These are phyloP conservation scores for Ranitomeya imitator DNA, from an alignment of 2,113 vertebrate species.

Conservation along the genomic window DNA sequence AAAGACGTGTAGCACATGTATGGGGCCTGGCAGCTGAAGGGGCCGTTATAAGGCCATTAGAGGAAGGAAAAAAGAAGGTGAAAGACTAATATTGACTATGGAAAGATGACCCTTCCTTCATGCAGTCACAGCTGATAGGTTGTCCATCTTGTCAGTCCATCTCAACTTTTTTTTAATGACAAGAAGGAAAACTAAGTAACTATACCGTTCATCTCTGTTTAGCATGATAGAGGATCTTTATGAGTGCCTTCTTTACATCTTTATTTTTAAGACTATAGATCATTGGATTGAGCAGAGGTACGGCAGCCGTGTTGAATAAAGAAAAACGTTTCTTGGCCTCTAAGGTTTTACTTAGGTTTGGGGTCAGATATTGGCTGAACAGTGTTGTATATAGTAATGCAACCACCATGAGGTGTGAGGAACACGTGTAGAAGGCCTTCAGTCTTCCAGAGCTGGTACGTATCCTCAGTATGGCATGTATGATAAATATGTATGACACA, in stretches of 20 bases:
- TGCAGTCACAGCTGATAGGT: background rate
- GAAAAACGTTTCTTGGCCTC: background rate
- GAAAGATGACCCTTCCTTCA: background rate
- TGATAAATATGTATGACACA: slow-evolving; percentile 58
- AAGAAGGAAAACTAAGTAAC: background rate
- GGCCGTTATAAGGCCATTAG: too few species aligned
- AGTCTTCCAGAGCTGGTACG: slow-evolving; percentile 44
- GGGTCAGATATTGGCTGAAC: background rate
- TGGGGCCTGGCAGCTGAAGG: too few species aligned
- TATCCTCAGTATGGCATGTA: slow-evolving; percentile 47
- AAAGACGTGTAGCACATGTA: too few species aligned
- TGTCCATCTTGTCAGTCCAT: too few species aligned
- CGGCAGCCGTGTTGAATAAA: slow-evolving; percentile 5
- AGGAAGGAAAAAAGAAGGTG: too few species aligned
- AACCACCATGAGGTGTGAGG: slow-evolving; percentile 37
- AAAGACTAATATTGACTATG: background rate
- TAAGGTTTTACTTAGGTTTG: background rate
- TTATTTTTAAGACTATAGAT: slow-evolving; percentile 42
- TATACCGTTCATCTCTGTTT: background rate
- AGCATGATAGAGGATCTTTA: background rate
- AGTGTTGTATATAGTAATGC: slow-evolving; percentile 17
- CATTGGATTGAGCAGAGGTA: slow-evolving; percentile 7
- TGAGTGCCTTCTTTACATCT: slow-evolving; percentile 12
- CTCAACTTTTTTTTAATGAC: too few species aligned
- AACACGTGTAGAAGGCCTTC: slow-evolving; percentile 44